phyloP scores from a whole-genome alignment of 2,113 vertebrate species.

The Zingel zingel region DNA sequence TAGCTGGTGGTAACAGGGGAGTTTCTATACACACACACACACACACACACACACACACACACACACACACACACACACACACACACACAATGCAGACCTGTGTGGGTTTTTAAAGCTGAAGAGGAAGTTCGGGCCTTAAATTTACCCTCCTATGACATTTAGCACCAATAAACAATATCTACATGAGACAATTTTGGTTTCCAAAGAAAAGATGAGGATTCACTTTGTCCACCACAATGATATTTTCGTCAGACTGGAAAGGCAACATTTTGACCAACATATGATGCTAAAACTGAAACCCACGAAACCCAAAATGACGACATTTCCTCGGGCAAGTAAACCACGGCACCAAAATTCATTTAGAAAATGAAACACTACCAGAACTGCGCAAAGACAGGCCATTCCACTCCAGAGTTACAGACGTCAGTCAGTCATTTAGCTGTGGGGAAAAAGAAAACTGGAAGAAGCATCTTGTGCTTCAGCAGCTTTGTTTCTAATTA shows the following conservation, averaged over 20 bases:
- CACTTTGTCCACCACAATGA: neutral
- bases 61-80: conserved; percentile 12
- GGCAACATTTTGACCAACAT: conserved; percentile 10
- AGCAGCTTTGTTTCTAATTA: neutral
- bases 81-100: neutral
- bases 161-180: neutral
- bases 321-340: conserved; percentile 17
- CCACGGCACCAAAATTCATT: neutral
- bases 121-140: conserved; percentile 1
- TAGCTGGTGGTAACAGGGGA: conserved; percentile 35
- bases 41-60: conserved; percentile 11
- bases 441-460: neutral
- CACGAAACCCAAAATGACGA: conserved; percentile 27
- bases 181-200: conserved; percentile 4
- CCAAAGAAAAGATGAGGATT: conserved; percentile 4
- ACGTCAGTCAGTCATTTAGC: neutral
- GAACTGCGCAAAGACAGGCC: neutral
- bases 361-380: neutral
- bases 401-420: neutral
- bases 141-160: conserved; percentile 14
- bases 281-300: conserved; percentile 21
- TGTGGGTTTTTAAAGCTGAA: neutral
- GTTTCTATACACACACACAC: conserved; percentile 8
- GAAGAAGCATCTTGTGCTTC: neutral
- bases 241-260: neutral